Evolutionary conservation across 1,140 invertebrate genomes (phyloP).

Genomic region (Microplitis demolitor): DNA sequence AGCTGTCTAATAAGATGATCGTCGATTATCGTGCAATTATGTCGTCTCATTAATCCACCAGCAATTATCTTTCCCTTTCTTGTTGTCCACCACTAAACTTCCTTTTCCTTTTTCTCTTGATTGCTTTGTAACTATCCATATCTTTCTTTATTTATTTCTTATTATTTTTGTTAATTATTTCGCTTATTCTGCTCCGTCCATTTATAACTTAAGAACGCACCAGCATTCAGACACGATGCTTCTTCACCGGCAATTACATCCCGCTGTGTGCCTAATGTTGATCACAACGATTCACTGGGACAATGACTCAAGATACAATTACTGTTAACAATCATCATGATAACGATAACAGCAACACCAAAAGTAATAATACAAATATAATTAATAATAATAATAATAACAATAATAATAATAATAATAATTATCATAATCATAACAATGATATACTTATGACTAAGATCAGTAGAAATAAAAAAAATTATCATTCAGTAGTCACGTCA

Average conservation of each 20-base stretch:
- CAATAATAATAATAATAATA: no score
- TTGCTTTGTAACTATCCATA: neutral
- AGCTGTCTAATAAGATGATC: conserved; percentile 57
- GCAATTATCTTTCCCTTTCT: conserved; percentile 47
- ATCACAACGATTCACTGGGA: conserved; percentile 1
- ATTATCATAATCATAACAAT: no score
- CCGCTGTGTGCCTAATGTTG: neutral
- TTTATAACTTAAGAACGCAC: conserved; percentile 54
- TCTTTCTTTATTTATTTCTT: conserved; percentile 15
- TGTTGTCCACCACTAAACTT: neutral
- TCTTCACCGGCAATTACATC: conserved; percentile 26
- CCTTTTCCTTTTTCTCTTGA: conserved; percentile 10
- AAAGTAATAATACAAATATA: no score
- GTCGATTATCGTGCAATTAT: conserved; percentile 61
- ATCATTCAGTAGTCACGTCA: no score
- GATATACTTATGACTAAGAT: no score
- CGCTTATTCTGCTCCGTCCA: conserved; percentile 2
- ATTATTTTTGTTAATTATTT: neutral
- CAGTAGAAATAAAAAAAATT: no score
- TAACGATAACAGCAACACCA: neutral
- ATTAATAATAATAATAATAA: no score
- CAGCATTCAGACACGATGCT: neutral
- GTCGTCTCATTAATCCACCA: conserved; percentile 60
- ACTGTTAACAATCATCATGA: neutral
- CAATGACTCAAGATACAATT: neutral